Conservation (phyloP, 2,113 vertebrate species). For the Oryctolagus cuniculus region DNA sequence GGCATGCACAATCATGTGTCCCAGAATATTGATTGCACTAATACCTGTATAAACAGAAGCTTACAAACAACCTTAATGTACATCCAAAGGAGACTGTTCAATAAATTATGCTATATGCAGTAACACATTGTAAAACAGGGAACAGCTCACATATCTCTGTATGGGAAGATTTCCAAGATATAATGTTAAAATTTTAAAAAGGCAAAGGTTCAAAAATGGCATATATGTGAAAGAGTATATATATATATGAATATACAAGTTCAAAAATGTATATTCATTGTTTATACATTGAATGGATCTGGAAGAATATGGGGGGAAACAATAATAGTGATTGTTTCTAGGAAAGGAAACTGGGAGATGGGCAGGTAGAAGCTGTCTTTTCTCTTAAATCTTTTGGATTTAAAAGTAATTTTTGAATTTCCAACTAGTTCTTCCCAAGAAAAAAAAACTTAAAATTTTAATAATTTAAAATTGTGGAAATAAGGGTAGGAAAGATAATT, state of each 20-base stretch:
- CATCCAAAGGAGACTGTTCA: not conserved
- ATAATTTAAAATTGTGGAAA: not conserved
- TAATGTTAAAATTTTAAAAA: not conserved
- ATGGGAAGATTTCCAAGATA: not conserved
- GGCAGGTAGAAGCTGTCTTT: not conserved
- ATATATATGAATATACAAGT: not conserved
- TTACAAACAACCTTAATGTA: not conserved
- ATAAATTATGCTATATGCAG: not conserved
- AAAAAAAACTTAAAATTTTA: not conserved
- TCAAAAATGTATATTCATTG: not conserved
- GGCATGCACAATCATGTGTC: not conserved
- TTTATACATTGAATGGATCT: not conserved
- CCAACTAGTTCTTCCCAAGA: not conserved
- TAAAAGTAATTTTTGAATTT: slow-evolving; percentile 1
- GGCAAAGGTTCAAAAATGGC: not conserved
- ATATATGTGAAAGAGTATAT: not conserved
- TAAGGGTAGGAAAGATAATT: not conserved
- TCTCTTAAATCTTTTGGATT: not conserved
- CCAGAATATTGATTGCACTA: not conserved
- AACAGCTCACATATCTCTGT: not conserved
- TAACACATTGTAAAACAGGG: not conserved
- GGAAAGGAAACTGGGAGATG: not conserved
- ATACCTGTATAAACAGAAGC: not conserved
- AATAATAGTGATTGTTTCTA: not conserved
- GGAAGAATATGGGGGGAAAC: not conserved